Conservation (phyloP, 2,888 invertebrate species). For the Rhagium mordax region DNA sequence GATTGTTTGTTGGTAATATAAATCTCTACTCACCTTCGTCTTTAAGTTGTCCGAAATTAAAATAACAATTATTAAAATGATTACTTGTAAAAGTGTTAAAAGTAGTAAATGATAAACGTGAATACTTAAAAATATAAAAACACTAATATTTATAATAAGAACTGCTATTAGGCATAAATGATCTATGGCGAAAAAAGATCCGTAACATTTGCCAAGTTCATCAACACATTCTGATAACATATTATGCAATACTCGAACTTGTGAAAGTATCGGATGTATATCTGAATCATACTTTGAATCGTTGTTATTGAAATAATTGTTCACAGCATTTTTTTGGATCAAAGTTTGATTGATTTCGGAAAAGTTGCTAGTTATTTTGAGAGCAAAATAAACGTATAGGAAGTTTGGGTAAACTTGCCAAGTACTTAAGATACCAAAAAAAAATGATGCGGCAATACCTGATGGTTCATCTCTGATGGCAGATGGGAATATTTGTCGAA, state of each 20-base stretch:
- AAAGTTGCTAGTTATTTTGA: conserved; percentile 46
- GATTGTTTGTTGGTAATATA: background rate
- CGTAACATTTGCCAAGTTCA: conserved; percentile 52
- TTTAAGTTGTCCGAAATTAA: conserved; percentile 51
- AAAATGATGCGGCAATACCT: conserved; percentile 32
- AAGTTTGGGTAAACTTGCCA: conserved; percentile 55
- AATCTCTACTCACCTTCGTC: conserved; percentile 43
- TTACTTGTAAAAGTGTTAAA: conserved; percentile 47
- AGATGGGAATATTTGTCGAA: conserved; percentile 17
- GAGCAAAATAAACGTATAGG: conserved; percentile 53
- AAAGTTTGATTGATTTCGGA: conserved; percentile 47
- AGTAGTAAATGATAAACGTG: conserved; percentile 43
- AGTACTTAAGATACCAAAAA: conserved; percentile 52
- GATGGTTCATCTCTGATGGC: background rate
- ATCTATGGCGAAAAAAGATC: conserved; percentile 55
- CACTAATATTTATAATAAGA: conserved; percentile 52
- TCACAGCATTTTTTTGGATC: conserved; percentile 27
- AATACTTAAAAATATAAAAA: conserved; percentile 37
- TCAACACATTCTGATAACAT: conserved; percentile 50
- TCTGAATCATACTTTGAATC: conserved; percentile 36
- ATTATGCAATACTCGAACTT: conserved; percentile 51
- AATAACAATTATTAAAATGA: conserved; percentile 47
- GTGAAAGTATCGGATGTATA: conserved; percentile 42
- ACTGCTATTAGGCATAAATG: conserved; percentile 51
- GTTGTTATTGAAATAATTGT: conserved; percentile 37